Conservation (phyloP, 2,888 invertebrate genomes). For the Scaptomyza reducta region DNA sequence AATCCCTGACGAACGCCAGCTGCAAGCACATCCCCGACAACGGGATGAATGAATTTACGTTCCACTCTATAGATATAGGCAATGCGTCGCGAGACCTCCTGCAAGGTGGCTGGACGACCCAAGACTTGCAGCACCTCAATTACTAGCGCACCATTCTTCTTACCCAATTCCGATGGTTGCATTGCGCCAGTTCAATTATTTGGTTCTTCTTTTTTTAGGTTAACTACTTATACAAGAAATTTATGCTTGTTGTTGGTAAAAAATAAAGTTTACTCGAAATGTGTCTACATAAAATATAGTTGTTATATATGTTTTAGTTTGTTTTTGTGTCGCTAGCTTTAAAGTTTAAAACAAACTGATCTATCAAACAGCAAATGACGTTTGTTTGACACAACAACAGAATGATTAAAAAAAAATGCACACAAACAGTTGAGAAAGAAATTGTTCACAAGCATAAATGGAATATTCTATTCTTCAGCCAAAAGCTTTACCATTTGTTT, state of each 20-base stretch:
- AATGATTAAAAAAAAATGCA: neutral
- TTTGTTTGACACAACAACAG: slow-evolving; percentile 27
- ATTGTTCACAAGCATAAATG: neutral
- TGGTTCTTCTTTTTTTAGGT: slow-evolving; percentile 7
- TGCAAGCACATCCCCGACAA: slow-evolving; percentile 59
- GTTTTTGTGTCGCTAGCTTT: slow-evolving; percentile 35
- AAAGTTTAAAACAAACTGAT: slow-evolving; percentile 39
- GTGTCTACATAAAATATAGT: slow-evolving; percentile 37
- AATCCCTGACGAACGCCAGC: slow-evolving; percentile 56
- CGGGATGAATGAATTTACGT: slow-evolving; percentile 52
- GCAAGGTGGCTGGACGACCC: slow-evolving; percentile 62
- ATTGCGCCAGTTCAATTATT: slow-evolving; percentile 24
- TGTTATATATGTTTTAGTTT: neutral
- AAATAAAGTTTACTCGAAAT: slow-evolving; percentile 37
- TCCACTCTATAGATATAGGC: slow-evolving; percentile 58
- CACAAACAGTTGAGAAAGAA: too few relatives aligned
- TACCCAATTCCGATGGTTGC: slow-evolving; percentile 65
- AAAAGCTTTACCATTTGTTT: slow-evolving; percentile 1
- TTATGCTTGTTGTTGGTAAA: slow-evolving; percentile 43
- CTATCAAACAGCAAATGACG: slow-evolving; percentile 1
- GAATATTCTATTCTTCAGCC: slow-evolving; percentile 13
- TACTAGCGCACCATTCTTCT: slow-evolving; percentile 66
- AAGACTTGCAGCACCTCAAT: slow-evolving; percentile 64
- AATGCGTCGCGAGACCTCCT: slow-evolving; percentile 56
- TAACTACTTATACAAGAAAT: slow-evolving; percentile 58